Conservation (phyloP, 1,140 invertebrate genomes). For the Tetraneura akinire region DNA sequence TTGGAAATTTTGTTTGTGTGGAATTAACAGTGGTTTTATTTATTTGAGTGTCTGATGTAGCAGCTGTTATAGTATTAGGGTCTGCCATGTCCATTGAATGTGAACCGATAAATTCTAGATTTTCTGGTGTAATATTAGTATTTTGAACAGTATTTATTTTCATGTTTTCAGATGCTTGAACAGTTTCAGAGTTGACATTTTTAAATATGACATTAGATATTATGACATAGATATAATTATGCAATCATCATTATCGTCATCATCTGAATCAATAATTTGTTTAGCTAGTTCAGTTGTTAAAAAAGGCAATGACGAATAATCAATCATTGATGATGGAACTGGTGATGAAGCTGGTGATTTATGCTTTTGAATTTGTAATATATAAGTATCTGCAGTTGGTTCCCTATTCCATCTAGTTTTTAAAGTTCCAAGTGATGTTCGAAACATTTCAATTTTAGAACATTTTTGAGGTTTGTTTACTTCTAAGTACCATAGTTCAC, state of each 20-base stretch:
- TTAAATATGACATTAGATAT: too few relatives aligned
- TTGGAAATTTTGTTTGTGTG: constrained; percentile 44
- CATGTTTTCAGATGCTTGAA: constrained; percentile 45
- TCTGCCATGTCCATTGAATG: constrained; percentile 55
- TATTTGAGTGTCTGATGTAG: constrained; percentile 75
- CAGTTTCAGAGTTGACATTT: constrained; percentile 57
- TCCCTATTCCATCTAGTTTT: constrained; percentile 93
- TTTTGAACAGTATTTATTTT: constrained; percentile 49
- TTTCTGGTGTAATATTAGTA: constrained; percentile 31
- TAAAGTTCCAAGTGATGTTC: constrained; percentile 87
- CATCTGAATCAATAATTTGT: constrained; percentile 53
- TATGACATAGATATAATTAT: constrained; percentile 61
- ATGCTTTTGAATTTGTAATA: constrained; percentile 91
- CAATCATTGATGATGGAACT: constrained; percentile 52
- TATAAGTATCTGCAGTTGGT: constrained; percentile 89
- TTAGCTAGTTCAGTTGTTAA: constrained; percentile 46
- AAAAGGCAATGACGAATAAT: constrained; percentile 52
- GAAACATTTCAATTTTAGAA: constrained; percentile 85
- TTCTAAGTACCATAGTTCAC: constrained; percentile 97
- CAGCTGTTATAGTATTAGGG: constrained; percentile 73
- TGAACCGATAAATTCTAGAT: constrained; percentile 52
- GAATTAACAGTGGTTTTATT: constrained; percentile 62
- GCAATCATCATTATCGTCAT: too few relatives aligned
- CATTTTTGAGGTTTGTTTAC: constrained; percentile 89
- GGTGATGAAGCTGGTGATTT: constrained; percentile 71